Percentiles rank a stretch among this genome's conserved stretches.
Evolutionary conservation across 2,113 vertebrate species (phyloP).

Genomic region (Heterotilapia buettikoferi): DNA sequence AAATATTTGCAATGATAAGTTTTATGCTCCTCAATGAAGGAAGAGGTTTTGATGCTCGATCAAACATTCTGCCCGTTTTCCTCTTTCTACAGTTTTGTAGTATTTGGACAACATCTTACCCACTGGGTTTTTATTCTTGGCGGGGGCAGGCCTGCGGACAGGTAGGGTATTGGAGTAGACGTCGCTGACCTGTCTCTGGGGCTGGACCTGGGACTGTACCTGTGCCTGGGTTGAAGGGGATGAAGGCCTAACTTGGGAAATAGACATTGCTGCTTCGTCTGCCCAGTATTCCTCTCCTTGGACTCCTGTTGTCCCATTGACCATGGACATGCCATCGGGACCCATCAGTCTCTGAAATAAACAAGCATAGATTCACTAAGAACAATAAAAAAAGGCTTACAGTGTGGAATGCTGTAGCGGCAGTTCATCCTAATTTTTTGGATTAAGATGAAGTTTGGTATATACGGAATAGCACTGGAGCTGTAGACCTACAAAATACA

Average conservation of each 20-base stretch:
- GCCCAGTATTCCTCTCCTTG: slow-evolving; percentile 85
- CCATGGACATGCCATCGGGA: slow-evolving; percentile 84
- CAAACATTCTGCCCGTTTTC: background rate
- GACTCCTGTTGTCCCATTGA: slow-evolving; percentile 88
- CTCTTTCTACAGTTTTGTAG: background rate
- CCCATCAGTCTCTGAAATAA: slow-evolving; percentile 86
- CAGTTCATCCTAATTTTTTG: background rate
- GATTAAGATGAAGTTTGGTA: background rate
- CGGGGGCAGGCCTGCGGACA: slow-evolving; percentile 88
- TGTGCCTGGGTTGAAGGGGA: slow-evolving; percentile 77
- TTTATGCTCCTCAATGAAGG: background rate
- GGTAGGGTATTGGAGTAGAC: slow-evolving; percentile 98
- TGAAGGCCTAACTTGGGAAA: slow-evolving; percentile 83
- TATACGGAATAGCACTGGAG: background rate
- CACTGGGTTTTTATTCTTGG: slow-evolving; percentile 90
- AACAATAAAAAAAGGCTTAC: background rate
- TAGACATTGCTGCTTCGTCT: slow-evolving; percentile 79
- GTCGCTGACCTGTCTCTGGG: slow-evolving; percentile 94
- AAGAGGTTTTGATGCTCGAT: background rate
- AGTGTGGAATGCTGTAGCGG: background rate
- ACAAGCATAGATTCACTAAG: background rate
- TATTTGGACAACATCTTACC: slow-evolving; percentile 68
- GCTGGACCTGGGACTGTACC: slow-evolving; percentile 61
- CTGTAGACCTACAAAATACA: background rate
- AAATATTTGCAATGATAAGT: background rate